Conservation (phyloP, 1,140 invertebrate genomes). For the Solenopsis invicta region DNA sequence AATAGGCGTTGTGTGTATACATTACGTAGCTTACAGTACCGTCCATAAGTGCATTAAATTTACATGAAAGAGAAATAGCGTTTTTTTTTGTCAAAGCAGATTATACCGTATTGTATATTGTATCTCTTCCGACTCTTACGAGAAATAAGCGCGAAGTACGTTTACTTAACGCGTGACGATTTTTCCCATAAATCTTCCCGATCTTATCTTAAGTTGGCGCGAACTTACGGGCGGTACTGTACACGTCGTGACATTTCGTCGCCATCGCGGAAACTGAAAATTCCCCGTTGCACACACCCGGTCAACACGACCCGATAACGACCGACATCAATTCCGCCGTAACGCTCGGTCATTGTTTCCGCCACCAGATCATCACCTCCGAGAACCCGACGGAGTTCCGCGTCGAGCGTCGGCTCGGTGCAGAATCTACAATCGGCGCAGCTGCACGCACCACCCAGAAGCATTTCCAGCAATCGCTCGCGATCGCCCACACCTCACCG, state of each 20-base stretch:
- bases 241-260: constrained; percentile 40
- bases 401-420: constrained; percentile 86
- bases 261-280: constrained; percentile 38
- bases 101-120: not conserved
- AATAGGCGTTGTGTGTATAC: constrained; percentile 23
- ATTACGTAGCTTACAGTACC: not conserved
- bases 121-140: not conserved
- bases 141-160: not conserved
- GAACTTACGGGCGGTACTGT: not conserved
- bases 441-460: constrained; percentile 81
- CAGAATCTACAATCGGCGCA: constrained; percentile 81
- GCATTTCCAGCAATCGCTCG: constrained; percentile 85
- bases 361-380: constrained; percentile 87
- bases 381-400: constrained; percentile 87
- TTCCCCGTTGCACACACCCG: not conserved
- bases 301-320: constrained; percentile 13
- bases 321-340: constrained; percentile 47
- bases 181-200: constrained; percentile 12
- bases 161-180: not conserved
- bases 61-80: not conserved
- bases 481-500: constrained; percentile 87
- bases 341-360: constrained; percentile 42
- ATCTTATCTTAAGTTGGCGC: not conserved
- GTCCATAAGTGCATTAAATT: constrained; percentile 6
- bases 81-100: not conserved